phyloP scores from a whole-genome alignment of 2,888 invertebrate genomes.

The Athalia rosae region DNA sequence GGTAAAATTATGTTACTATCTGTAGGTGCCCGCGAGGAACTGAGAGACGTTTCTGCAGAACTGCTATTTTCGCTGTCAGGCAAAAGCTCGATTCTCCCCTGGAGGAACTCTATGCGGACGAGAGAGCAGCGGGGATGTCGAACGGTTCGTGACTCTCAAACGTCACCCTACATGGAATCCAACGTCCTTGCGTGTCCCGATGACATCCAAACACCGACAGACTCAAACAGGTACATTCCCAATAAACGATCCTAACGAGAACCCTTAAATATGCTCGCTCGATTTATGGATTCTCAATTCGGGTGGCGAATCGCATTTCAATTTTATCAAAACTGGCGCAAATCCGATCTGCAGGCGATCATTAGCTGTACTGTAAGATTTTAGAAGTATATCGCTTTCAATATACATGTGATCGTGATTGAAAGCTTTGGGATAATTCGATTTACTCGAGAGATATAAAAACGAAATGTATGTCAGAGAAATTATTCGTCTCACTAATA shows the following conservation, averaged over 20 bases:
- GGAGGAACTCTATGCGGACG: background rate
- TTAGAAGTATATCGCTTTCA: too few relatives aligned
- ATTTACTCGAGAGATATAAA: too few relatives aligned
- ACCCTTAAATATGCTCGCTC: background rate
- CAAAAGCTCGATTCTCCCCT: background rate
- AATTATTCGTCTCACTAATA: background rate
- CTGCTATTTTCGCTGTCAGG: background rate
- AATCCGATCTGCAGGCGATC: too few relatives aligned
- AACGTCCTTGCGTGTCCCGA: slow-evolving; percentile 25
- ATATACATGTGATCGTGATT: too few relatives aligned
- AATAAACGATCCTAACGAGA: slow-evolving; percentile 1
- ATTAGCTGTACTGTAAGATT: too few relatives aligned
- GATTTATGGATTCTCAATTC: slow-evolving; percentile 5
- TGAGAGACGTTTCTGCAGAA: slow-evolving; percentile 21
- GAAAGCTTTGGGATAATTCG: too few relatives aligned
- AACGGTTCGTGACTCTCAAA: slow-evolving; percentile 1
- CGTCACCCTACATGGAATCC: background rate
- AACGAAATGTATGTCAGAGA: background rate
- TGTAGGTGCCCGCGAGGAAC: background rate
- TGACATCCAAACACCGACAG: slow-evolving; percentile 5
- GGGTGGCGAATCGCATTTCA: too few relatives aligned
- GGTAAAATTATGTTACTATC: background rate
- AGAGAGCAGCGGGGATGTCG: slow-evolving; percentile 26
- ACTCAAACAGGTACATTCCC: background rate
- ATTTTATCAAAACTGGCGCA: too few relatives aligned